These are phyloP conservation scores for Sternotherus odoratus DNA, from an alignment of 2,797 vertebrate genomes.

Conservation along the genomic window DNA sequence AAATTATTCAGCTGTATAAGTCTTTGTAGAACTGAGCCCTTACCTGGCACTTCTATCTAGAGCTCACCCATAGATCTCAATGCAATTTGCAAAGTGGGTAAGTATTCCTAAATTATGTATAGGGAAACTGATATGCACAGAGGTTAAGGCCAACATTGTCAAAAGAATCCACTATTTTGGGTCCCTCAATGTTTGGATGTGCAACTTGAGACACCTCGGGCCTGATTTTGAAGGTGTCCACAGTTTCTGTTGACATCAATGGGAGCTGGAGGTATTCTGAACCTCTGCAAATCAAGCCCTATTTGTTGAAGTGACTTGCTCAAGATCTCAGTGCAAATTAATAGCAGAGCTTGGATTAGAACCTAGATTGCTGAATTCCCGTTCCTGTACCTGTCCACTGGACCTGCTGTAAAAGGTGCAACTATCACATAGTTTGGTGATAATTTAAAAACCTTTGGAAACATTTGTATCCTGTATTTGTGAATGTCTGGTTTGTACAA, in stretches of 20 bases:
- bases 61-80: not conserved
- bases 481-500: not conserved
- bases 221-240: not conserved
- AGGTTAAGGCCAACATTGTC: not conserved
- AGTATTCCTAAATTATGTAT: not conserved
- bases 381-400: not conserved
- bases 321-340: accelerated
- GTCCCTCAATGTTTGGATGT: not conserved
- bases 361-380: not conserved
- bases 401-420: not conserved
- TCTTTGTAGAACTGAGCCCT: not conserved
- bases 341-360: not conserved
- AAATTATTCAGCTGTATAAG: not conserved
- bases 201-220: not conserved
- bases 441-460: not conserved
- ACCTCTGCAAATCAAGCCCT: not conserved
- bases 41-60: not conserved
- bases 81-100: not conserved
- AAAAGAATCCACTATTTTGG: not conserved
- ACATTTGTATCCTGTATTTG: not conserved
- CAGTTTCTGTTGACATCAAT: not conserved
- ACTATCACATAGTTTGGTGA: too few species aligned
- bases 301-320: not conserved
- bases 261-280: not conserved
- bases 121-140: not conserved